Evolutionary conservation across 1,140 invertebrate genomes (phyloP).

Genomic region (Hesperophylax magnus): DNA sequence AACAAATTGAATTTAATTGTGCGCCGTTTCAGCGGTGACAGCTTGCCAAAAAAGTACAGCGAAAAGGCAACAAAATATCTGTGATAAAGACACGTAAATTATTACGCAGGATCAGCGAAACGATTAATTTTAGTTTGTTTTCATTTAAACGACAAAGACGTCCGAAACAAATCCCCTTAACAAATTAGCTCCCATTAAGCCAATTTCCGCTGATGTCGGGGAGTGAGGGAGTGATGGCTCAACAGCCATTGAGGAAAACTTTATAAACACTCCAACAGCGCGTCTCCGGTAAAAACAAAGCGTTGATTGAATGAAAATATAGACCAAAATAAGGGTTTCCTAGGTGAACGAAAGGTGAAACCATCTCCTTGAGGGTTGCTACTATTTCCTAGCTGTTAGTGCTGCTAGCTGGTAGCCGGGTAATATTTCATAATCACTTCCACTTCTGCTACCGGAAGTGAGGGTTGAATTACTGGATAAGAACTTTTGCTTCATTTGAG

Average conservation of each 20-base stretch:
- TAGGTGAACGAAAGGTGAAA: background rate
- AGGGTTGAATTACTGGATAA: slow-evolving; percentile 12
- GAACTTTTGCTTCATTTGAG: slow-evolving; percentile 1
- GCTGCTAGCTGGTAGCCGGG: background rate
- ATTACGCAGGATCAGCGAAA: slow-evolving; percentile 23
- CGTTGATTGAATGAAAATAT: slow-evolving; percentile 29
- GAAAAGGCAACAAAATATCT: slow-evolving; percentile 29
- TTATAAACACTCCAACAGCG: slow-evolving; percentile 21
- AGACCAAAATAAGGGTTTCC: slow-evolving; percentile 1
- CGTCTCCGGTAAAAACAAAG: slow-evolving; percentile 36
- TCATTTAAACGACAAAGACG: slow-evolving; percentile 40
- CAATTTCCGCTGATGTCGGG: slow-evolving; percentile 39
- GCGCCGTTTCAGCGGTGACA: slow-evolving; percentile 15
- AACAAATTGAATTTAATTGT: slow-evolving; percentile 19
- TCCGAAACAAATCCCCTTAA: slow-evolving; percentile 43
- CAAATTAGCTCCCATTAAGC: slow-evolving; percentile 41
- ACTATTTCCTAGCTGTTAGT: too few species aligned
- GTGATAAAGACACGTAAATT: slow-evolving; percentile 27
- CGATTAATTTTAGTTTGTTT: slow-evolving; percentile 45
- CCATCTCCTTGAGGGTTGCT: background rate
- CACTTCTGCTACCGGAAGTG: slow-evolving; percentile 17
- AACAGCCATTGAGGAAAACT: slow-evolving; percentile 35
- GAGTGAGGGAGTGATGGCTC: slow-evolving; percentile 18
- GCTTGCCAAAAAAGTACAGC: slow-evolving; percentile 25
- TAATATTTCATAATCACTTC: slow-evolving; percentile 35